These are phyloP conservation scores for Psephotus haematonotus DNA, from an alignment of 2,113 vertebrate species.

Conservation along the genomic window DNA sequence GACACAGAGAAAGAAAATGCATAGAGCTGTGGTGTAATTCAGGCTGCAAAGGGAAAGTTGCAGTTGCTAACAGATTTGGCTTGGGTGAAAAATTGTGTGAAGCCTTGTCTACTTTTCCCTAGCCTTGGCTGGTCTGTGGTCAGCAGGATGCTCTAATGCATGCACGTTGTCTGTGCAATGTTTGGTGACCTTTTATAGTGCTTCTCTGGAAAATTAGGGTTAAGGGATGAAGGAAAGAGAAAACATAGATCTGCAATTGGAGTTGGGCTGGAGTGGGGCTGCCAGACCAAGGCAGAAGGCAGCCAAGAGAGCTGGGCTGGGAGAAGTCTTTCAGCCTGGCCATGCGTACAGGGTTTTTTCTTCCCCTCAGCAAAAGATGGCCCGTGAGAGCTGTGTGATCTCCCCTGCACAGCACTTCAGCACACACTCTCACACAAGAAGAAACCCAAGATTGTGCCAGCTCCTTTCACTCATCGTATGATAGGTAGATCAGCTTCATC, in stretches of 20 bases:
- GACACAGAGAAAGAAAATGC: not conserved
- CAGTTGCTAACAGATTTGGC: not conserved
- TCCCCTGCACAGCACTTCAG: not conserved
- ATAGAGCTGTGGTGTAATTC: not conserved
- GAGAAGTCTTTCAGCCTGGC: not conserved
- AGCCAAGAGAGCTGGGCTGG: not conserved
- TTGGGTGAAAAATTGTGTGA: not conserved
- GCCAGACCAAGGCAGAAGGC: not conserved
- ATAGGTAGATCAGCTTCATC: not conserved
- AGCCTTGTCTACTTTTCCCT: not conserved
- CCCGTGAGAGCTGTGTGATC: not conserved
- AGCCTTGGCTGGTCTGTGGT: not conserved
- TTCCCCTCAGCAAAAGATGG: not conserved
- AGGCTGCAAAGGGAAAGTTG: not conserved
- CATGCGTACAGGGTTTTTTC: not conserved
- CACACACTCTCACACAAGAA: not conserved
- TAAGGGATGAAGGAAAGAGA: not conserved
- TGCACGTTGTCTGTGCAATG: not conserved
- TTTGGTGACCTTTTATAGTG: not conserved
- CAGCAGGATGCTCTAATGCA: not conserved
- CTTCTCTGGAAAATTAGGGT: not conserved
- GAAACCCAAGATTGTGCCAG: not conserved
- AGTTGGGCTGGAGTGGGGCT: not conserved
- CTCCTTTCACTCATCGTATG: not conserved
- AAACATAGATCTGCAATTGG: not conserved